Percentiles rank a stretch among this genome's conserved stretches.
Evolutionary conservation across 2,888 invertebrate species (phyloP).

Genomic region (Amphimallon solstitiale): DNA sequence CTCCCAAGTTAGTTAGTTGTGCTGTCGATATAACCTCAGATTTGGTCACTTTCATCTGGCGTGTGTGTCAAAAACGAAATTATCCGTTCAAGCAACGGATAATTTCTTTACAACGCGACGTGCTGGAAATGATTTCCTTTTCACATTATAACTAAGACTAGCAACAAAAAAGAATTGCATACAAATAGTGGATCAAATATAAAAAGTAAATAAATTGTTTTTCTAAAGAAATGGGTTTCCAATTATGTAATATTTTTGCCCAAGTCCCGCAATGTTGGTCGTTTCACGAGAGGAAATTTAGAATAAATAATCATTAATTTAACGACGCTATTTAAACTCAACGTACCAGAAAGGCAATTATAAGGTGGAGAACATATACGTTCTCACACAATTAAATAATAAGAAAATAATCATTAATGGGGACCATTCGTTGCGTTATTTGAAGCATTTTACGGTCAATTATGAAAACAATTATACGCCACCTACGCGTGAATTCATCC

Average conservation of each 20-base stretch:
- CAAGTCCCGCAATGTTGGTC: neutral
- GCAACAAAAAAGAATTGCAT: no score
- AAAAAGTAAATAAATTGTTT: no score
- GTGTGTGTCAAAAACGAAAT: no score
- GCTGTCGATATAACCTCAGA: no score
- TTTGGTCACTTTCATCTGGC: no score
- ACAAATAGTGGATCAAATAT: no score
- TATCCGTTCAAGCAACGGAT: no score
- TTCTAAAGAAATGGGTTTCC: no score
- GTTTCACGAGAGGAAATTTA: neutral
- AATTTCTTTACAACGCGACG: no score
- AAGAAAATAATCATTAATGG: conserved; percentile 16
- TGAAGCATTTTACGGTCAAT: conserved; percentile 36
- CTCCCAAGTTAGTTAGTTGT: no score
- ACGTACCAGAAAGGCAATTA: conserved; percentile 10
- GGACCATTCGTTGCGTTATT: conserved; percentile 14
- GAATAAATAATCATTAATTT: conserved; percentile 3
- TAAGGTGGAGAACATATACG: conserved; percentile 7
- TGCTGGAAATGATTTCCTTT: no score
- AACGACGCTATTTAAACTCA: conserved; percentile 14
- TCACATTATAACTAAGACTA: no score
- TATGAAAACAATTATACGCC: conserved; percentile 41
- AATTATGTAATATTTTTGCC: neutral
- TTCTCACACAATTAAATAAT: conserved; percentile 39
- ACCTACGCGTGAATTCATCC: conserved; percentile 41